Base-by-base conservation (phyloP, 2,113 vertebrate species). In the Scomber japonicus region DNA sequence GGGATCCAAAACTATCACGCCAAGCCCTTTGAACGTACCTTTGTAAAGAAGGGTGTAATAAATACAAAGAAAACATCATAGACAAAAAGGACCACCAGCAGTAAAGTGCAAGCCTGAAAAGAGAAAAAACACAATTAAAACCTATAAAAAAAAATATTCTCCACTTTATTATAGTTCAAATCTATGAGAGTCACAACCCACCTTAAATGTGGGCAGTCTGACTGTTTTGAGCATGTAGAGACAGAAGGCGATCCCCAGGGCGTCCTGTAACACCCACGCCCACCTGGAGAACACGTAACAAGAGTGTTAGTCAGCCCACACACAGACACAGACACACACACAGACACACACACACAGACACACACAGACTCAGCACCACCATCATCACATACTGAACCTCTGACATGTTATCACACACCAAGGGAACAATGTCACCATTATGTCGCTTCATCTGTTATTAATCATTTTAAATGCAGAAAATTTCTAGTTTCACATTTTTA, bases 51-150 rank as follows among this genome's bases (percentile, higher is more conserved):
- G 11, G 98, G 98, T 0, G 97, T 99, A 70, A 99, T 94, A 89
- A 99, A 99, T 70, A 99, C 97, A 5, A 99, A 99, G 94, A 99
- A 99, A 35, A 99, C 94, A 15, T 99, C 98, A 0, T 99, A 99
- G 55, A 98, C 84, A 71, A 99, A 98, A 24, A 99, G 96, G 81
- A 97, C 96, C 5, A 95, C 75, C 79, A 99, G 94, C 11, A 99
- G 95, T 83, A 99, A 92, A 4, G 97, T 98, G 92, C 98, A 99
- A 13, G 96, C 97, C 98, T 99, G 94, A 15, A 63, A 45, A 61
- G 13, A 14, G 48, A 84, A 48, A 35, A 45, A 24, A 30, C 4
- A n/a, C 15, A 14, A 31, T 31, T 3, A 13, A 27, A 40, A 49
- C 16, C 13, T 65, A 1, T 40, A 40, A 24, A 69, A 24, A 69